Base-by-base conservation (phyloP, 2,797 vertebrate species). In the Acanthurus lineatus region DNA sequence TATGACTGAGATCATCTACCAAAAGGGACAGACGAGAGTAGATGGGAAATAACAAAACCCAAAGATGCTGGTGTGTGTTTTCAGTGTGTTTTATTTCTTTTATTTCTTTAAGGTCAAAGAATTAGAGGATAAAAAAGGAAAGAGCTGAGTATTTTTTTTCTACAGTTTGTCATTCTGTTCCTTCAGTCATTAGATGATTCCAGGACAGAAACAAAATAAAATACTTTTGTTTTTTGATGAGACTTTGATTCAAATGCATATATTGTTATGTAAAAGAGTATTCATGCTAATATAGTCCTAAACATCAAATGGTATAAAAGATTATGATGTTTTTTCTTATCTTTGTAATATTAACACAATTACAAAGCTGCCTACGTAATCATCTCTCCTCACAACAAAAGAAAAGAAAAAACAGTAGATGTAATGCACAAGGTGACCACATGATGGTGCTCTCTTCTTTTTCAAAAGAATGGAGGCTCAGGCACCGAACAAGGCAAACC, bases 1-100 rank as follows among this genome's bases (percentile, higher is more conserved):
- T 11, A 44, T 95, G 68, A 64, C 88, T 9, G 92, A 94, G 74
- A 52, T 95, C 40, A 70, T 57, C 9, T 93, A 89, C 42, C 64
- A 59, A 5, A 69, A 38, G n/a, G 16, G 57, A 52, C 68, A 4
- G 11, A 20, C 4, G 9, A 45, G 2, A 12, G 5, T 17, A 11
- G 57, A 57, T 2, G 4, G 14, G 38, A 5, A 16, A 28, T 38
- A 40, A 63, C n/a, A 16, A 45, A 42, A 40, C 57, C 32, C 2
- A 56, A 47, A 57, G 6, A 40, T 51, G 61, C 16, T 22, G 9
- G 10, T 19, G 57, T 74, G 9, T 44, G 66, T 9, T 47, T 49
- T 28, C 5, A n/a, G 28, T 52, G n/a, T n/a, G n/a, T n/a, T n/a
- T n/a, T n/a, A n/a, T n/a, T n/a, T n/a, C n/a, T n/a, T n/a, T n/a